Evolutionary conservation across 23 tunicate genomes (phyloP), one percentile per base, ranked within the genome.

Genomic region (Ciona savignyi): DNA sequence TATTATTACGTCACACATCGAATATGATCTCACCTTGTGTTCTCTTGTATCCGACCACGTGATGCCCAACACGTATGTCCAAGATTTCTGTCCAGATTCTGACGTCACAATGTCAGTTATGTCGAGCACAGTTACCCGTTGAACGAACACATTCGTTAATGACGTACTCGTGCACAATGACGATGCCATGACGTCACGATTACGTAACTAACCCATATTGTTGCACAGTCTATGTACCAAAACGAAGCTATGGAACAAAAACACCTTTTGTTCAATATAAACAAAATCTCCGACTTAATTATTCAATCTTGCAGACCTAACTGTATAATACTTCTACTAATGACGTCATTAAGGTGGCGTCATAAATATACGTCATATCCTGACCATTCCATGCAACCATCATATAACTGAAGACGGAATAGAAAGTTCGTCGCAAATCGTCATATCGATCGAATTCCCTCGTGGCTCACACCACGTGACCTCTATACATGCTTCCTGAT

Each of bases 21-120:
- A n/a, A 60, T 60, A 27, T 33, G 29, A 21, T 4, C 68, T 6
- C 27, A 82, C 87, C 70, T 82, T 82, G 26, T 30, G 69, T 67
- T 82, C 80, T 68, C 87, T 74, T 15, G 66, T 72, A 49, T 82
- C 87, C 21, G 87, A 82, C 87, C 87, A 82, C 80, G 87, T 74
- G 75, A 82, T 80, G 2, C 31, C 31, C 23, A 82, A 67, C 28
- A 75, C 87, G 75, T 82, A 82, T 1, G 65, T 42, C 87, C 87
- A 82, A 51, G 66, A 31, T 34, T 65, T 82, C 75, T 34, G 35
- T 42, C 70, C 75, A 34, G 27, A 26, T 6, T 65, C 63, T 27
- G 66, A 29, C 29, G 67, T 51, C 48, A 63, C 48, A 3, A 73
- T 29, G 27, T 82, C 80, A 2, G 27, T 60, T 34, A 82, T 74